These are phyloP conservation scores for Ceraclea dissimilis DNA, from an alignment of 2,888 invertebrate genomes.

Conservation along the genomic window DNA sequence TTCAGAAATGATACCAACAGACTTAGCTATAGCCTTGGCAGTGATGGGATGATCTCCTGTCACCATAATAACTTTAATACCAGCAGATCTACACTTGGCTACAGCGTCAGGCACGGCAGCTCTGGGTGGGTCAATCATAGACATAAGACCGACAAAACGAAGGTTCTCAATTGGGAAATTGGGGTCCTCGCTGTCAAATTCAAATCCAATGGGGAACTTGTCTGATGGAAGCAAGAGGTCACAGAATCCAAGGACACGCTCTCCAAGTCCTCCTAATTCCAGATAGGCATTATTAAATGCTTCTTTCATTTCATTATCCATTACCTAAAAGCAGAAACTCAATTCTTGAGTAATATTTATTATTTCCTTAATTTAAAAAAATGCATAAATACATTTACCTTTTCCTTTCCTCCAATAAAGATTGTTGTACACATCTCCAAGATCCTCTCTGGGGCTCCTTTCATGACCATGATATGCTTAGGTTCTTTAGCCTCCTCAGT, in stretches of 20 bases:
- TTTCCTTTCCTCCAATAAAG: conserved; percentile 88
- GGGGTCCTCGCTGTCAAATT: conserved; percentile 84
- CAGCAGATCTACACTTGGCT: conserved; percentile 93
- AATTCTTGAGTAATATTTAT: neutral
- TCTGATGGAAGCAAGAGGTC: conserved; percentile 85
- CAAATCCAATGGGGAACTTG: conserved; percentile 86
- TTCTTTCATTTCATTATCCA: conserved; percentile 92
- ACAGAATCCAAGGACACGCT: conserved; percentile 89
- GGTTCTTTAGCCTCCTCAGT: conserved; percentile 87
- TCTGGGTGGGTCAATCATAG: conserved; percentile 97
- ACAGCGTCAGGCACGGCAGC: conserved; percentile 98
- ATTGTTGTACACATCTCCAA: conserved; percentile 86
- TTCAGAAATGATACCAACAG: conserved; percentile 90
- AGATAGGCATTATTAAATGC: conserved; percentile 92
- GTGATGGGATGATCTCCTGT: conserved; percentile 95
- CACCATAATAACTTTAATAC: conserved; percentile 95
- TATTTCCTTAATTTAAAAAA: too few species aligned
- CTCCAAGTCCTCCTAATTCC: conserved; percentile 84
- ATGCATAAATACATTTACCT: conserved; percentile 38
- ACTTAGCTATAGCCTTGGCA: conserved; percentile 91
- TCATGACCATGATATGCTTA: conserved; percentile 87
- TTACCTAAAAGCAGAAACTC: conserved; percentile 37
- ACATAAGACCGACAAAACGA: conserved; percentile 93
- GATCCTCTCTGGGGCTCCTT: conserved; percentile 95
- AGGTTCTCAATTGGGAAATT: conserved; percentile 88